Base-by-base conservation (phyloP, 1,140 invertebrate species). In the Drosophila melanica region DNA sequence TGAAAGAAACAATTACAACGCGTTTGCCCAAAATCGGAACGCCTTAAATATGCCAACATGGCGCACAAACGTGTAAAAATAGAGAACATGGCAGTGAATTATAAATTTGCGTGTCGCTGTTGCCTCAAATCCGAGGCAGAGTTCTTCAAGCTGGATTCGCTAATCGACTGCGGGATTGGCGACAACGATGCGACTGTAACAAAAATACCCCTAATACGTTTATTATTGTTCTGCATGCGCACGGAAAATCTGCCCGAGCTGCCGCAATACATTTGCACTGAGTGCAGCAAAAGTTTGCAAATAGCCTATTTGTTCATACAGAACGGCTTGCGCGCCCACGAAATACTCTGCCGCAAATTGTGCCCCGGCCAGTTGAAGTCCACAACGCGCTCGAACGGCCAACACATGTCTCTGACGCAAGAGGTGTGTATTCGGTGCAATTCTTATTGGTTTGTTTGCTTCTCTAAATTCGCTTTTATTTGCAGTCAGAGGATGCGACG, bases 61-160 rank as follows among this genome's bases (percentile, higher is more conserved):
- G 74, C 81, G 39, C 10, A 51, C 50, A 85, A 81, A 23, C 57
- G 69, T 39, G 39, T 68, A 7, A 79, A 68, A 66, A 48, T 41
- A 27, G 59, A 58, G 35, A 64, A 57, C 14, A 33, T 47, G 53
- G 75, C 66, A 30, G 27, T 42, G 8, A 76, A 91, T 75, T 90
- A 77, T 48, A 91, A 86, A 57, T 71, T 77, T 53, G 65, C 71
- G 18, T 91, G 90, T 80, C 82, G 90, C 47, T 91, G 90, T 63
- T 91, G 90, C 55, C 73, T 91, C 10, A 87, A 79, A 57, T 75
- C 73, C 11, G 77, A 90, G 27, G 82, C 75, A 1, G 82, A 91
- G 42, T 73, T 90, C 44, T 69, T 85, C 9, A 89, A 80, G 63
- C 77, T 91, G 47, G 87, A 90, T 42, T 67, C 80, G 4, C 59